phyloP scores from a whole-genome alignment of 1,140 invertebrate species.

The Uloborus diversus region DNA sequence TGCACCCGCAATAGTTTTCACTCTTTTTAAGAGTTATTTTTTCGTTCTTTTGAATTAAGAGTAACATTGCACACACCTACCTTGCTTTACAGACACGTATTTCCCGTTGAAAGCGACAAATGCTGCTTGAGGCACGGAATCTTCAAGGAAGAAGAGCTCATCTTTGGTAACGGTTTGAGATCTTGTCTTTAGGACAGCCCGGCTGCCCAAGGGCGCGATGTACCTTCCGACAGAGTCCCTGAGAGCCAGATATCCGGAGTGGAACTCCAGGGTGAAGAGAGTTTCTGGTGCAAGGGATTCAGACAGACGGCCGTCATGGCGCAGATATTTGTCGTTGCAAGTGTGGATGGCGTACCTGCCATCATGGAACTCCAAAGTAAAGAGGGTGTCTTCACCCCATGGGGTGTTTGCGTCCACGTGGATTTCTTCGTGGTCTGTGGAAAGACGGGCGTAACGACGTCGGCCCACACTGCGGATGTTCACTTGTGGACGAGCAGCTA shows the following conservation, averaged over 20 bases:
- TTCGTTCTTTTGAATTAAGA: no score
- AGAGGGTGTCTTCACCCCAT: slow-evolving; percentile 96
- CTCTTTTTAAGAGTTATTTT: no score
- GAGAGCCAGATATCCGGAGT: slow-evolving; percentile 83
- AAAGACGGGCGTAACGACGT: slow-evolving; percentile 92
- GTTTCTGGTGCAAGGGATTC: slow-evolving; percentile 71
- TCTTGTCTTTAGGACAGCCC: slow-evolving; percentile 91
- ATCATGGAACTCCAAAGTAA: slow-evolving; percentile 93
- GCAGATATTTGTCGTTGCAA: slow-evolving; percentile 94
- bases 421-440: slow-evolving; percentile 80
- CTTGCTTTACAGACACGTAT: slow-evolving; percentile 97
- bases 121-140: slow-evolving; percentile 79
- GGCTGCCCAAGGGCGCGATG: slow-evolving; percentile 93
- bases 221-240: slow-evolving; percentile 82
- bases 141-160: slow-evolving; percentile 95
- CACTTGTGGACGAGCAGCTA: slow-evolving; percentile 81
- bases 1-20: no score
- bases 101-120: slow-evolving; percentile 89
- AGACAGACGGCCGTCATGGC: slow-evolving; percentile 69
- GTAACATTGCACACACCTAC: no score
- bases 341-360: slow-evolving; percentile 95
- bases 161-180: slow-evolving; percentile 94
- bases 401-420: slow-evolving; percentile 96
- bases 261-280: slow-evolving; percentile 94
- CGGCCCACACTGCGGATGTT: slow-evolving; percentile 92